These are phyloP conservation scores for Tetramorium simillimum DNA, from an alignment of 1,140 invertebrate genomes.

Conservation along the genomic window DNA sequence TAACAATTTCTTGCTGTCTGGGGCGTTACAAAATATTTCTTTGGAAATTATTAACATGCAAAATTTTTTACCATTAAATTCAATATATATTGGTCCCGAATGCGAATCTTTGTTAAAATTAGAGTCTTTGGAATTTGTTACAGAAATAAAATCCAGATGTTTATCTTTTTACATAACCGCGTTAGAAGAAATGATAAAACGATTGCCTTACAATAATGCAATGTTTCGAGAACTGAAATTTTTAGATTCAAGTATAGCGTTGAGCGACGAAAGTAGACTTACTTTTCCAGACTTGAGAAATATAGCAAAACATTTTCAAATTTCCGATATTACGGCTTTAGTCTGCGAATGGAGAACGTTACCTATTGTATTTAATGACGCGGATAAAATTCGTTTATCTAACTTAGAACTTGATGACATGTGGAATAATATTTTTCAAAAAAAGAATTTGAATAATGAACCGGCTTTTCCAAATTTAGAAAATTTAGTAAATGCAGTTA, in stretches of 20 bases:
- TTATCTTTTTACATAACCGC: slow-evolving; percentile 35
- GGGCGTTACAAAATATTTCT: slow-evolving; percentile 2
- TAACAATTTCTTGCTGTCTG: slow-evolving; percentile 4
- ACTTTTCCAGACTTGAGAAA: not conserved
- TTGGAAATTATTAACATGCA: not conserved
- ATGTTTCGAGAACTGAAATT: not conserved
- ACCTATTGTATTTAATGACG: not conserved
- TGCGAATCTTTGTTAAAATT: not conserved
- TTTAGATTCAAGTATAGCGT: slow-evolving; percentile 27
- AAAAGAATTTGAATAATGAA: not conserved
- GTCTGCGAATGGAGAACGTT: not conserved
- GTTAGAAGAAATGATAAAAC: slow-evolving; percentile 14
- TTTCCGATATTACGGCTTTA: not conserved
- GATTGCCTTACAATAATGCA: slow-evolving; percentile 10
- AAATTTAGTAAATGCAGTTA: not conserved
- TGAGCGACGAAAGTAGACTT: slow-evolving; percentile 1
- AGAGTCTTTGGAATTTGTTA: too few species aligned
- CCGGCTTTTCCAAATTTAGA: slow-evolving; percentile 7
- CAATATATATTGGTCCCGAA: slow-evolving; percentile 10
- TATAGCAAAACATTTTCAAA: not conserved
- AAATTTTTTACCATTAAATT: slow-evolving; percentile 19
- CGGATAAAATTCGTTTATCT: not conserved
- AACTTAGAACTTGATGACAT: not conserved
- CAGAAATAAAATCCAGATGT: slow-evolving; percentile 14
- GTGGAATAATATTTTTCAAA: not conserved